phyloP scores from a whole-genome alignment of 2,113 vertebrate genomes.

The Catharus bicknelli region DNA sequence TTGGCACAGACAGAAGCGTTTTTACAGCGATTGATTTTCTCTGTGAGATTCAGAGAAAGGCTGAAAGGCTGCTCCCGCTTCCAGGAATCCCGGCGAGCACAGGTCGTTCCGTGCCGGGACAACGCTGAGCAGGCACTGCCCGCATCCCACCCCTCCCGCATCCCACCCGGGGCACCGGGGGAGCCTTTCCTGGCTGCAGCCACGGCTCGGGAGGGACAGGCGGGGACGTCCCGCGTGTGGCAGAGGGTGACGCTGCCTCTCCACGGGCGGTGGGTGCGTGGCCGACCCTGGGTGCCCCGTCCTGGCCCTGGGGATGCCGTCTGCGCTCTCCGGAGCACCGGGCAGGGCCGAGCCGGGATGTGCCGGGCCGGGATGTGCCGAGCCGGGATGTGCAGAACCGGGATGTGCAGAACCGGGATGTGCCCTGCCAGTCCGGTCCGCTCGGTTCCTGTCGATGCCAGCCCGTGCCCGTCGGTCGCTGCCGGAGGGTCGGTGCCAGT shows the following conservation, averaged over 20 bases:
- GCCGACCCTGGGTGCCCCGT: not conserved
- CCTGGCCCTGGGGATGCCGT: not conserved
- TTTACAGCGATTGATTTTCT: not conserved
- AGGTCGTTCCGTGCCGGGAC: not conserved
- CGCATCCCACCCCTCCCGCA: not conserved
- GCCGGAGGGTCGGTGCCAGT: not conserved
- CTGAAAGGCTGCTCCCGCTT: not conserved
- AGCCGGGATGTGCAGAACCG: no score
- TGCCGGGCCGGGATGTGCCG: not conserved
- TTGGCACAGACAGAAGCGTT: not conserved
- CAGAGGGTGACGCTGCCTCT: not conserved
- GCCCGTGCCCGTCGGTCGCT: not conserved
- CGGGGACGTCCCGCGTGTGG: not conserved
- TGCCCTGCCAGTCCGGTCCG: not conserved
- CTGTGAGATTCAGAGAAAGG: conserved; percentile 7
- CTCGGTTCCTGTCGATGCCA: not conserved
- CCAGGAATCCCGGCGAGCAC: conserved; percentile 28
- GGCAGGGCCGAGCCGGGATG: not conserved
- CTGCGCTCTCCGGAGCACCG: not conserved
- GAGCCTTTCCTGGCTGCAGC: not conserved
- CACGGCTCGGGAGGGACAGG: not conserved
- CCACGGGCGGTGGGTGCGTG: not conserved
- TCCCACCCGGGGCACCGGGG: not conserved
- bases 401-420: no score
- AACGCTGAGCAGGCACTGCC: accelerated